Conservation (phyloP, 2,113 vertebrate species). For the Vidua chalybeata region DNA sequence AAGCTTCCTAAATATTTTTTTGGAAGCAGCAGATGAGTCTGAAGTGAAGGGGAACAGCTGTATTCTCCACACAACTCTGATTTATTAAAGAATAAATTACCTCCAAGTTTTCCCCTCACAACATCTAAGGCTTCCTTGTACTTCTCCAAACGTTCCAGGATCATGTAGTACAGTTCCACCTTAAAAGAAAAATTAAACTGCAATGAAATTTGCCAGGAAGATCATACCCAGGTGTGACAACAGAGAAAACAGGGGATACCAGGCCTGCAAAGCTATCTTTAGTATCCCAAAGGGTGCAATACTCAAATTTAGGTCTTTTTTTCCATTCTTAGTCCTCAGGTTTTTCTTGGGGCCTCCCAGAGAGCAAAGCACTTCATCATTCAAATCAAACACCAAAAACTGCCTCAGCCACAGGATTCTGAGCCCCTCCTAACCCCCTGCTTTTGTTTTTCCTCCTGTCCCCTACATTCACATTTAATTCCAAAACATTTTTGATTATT, state of each 20-base stretch:
- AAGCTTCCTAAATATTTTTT: background rate
- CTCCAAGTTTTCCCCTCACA: slow-evolving; percentile 92
- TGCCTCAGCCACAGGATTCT: background rate
- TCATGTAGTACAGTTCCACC: slow-evolving; percentile 99
- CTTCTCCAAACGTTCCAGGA: slow-evolving; percentile 94
- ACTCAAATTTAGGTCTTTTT: slow-evolving; percentile 16
- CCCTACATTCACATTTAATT: background rate
- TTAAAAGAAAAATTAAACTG: slow-evolving; percentile 14
- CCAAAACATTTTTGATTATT: background rate
- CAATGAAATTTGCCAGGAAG: background rate
- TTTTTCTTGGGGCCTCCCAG: background rate
- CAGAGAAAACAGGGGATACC: background rate
- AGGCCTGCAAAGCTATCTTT: slow-evolving; percentile 8
- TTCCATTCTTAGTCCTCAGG: background rate
- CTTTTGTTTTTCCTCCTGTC: background rate
- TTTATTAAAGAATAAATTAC: slow-evolving; percentile 68
- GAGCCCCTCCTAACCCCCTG: background rate
- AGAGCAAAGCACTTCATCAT: background rate
- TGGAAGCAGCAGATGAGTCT: background rate
- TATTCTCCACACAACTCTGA: background rate
- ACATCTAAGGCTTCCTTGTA: slow-evolving; percentile 94
- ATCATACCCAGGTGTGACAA: background rate
- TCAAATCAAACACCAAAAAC: background rate
- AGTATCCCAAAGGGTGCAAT: background rate
- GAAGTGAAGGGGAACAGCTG: background rate